Percentiles rank a stretch among this genome's conserved stretches.
phyloP scores from a whole-genome alignment of 2,797 vertebrate genomes.

The Acanthurus leucopareius region DNA sequence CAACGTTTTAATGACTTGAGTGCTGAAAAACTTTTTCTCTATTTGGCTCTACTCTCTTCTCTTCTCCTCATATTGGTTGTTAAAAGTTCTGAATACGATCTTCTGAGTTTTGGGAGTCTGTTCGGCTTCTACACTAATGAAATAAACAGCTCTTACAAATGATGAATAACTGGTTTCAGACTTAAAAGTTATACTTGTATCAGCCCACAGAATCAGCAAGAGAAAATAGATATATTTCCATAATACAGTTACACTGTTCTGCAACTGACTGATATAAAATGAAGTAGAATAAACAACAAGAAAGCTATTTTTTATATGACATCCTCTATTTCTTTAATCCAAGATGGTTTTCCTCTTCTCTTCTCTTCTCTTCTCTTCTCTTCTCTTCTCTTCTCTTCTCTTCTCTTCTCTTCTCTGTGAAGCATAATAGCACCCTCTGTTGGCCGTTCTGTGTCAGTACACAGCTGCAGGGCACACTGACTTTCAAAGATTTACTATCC shows the following conservation, averaged over 20 bases:
- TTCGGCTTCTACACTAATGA: background rate
- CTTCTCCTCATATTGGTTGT: background rate
- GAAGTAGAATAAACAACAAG: no score
- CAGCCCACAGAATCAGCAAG: background rate
- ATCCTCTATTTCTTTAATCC: no score
- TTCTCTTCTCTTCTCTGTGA: background rate
- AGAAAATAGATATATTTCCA: background rate
- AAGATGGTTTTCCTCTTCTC: no score
- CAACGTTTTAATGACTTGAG: background rate
- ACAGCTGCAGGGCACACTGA: conserved; percentile 52
- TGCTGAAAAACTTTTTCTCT: background rate
- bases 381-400: no score
- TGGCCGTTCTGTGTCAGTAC: conserved; percentile 42
- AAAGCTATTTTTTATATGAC: no score
- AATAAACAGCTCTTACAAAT: background rate
- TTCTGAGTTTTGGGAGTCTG: background rate
- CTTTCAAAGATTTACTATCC: conserved; percentile 51
- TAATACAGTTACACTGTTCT: background rate
- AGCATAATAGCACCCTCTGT: conserved; percentile 43
- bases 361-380: background rate
- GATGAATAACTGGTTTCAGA: background rate
- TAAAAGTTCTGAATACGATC: background rate
- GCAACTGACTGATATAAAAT: no score
- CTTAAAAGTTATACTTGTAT: background rate
- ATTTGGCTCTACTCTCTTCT: background rate